These are phyloP conservation scores for Drosophila pallidifrons DNA, from an alignment of 1,140 invertebrate genomes.

Conservation along the genomic window DNA sequence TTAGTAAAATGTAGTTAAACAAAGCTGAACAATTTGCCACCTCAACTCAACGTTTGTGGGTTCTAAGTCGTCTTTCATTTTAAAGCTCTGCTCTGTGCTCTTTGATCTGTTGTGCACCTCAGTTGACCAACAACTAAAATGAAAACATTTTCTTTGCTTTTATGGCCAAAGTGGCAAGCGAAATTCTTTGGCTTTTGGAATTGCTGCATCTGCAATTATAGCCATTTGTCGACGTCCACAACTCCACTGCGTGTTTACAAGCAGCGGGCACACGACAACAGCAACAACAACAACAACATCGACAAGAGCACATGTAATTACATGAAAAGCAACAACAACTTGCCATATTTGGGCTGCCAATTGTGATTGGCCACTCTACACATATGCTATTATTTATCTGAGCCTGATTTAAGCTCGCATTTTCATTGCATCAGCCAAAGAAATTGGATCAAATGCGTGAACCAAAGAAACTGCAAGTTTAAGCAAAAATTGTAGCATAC, in stretches of 20 bases:
- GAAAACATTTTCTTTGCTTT: constrained; percentile 68
- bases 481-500: constrained; percentile 7
- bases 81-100: neutral
- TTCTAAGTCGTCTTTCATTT: constrained; percentile 52
- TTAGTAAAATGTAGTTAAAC: neutral
- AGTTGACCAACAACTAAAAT: constrained; percentile 55
- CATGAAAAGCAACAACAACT: constrained; percentile 6
- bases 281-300: constrained; percentile 14
- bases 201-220: constrained; percentile 81
- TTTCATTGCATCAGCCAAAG: constrained; percentile 40
- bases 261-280: constrained; percentile 14
- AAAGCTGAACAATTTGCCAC: constrained; percentile 14
- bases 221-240: constrained; percentile 31
- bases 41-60: constrained; percentile 64
- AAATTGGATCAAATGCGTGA: constrained; percentile 1
- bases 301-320: constrained; percentile 8
- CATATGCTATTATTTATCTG: neutral
- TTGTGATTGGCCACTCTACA: constrained; percentile 31
- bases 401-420: constrained; percentile 32
- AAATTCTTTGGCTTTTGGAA: constrained; percentile 69
- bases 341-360: constrained; percentile 37
- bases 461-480: neutral
- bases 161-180: constrained; percentile 52
- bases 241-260: constrained; percentile 37
- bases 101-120: constrained; percentile 34